These are phyloP conservation scores for Liasis olivaceus DNA, from an alignment of 2,797 vertebrate genomes.

Conservation along the genomic window DNA sequence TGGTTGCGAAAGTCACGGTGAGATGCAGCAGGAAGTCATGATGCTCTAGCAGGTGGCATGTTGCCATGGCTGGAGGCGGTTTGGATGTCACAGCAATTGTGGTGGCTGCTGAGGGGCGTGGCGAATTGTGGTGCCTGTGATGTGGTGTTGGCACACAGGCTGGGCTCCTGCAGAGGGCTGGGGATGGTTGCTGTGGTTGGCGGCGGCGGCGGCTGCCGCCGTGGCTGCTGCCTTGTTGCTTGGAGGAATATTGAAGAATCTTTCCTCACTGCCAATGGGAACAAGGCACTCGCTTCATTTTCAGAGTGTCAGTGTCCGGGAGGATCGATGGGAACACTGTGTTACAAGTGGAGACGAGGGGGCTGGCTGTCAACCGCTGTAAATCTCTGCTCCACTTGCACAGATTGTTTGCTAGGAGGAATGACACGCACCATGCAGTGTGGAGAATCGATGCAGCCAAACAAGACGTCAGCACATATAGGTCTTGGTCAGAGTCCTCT, in stretches of 20 bases:
- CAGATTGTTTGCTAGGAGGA: slow-evolving; percentile 5
- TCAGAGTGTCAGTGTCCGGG: slow-evolving; percentile 23
- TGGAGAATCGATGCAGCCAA: slow-evolving; percentile 29
- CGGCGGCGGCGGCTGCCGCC: neutral
- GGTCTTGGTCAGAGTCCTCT: slow-evolving; percentile 7
- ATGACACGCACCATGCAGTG: slow-evolving; percentile 1
- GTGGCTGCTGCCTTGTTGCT: neutral
- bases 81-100: slow-evolving; percentile 36
- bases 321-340: slow-evolving; percentile 42
- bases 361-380: slow-evolving; percentile 26
- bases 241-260: slow-evolving; percentile 23
- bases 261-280: slow-evolving; percentile 14
- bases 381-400: slow-evolving; percentile 36
- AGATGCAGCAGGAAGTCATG: slow-evolving; percentile 3
- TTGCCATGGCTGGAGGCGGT: slow-evolving; percentile 14
- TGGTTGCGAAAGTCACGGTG: neutral
- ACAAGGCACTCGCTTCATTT: slow-evolving; percentile 27
- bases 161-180: slow-evolving; percentile 2
- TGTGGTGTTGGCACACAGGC: slow-evolving; percentile 15
- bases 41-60: slow-evolving; percentile 17
- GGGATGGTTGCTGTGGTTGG: neutral
- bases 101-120: slow-evolving; percentile 27
- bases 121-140: slow-evolving; percentile 19
- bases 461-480: slow-evolving; percentile 10
- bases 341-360: slow-evolving; percentile 37